phyloP scores from a whole-genome alignment of 35 echinoderm and acorn worm genomes.

The Amphiura filiformis region DNA sequence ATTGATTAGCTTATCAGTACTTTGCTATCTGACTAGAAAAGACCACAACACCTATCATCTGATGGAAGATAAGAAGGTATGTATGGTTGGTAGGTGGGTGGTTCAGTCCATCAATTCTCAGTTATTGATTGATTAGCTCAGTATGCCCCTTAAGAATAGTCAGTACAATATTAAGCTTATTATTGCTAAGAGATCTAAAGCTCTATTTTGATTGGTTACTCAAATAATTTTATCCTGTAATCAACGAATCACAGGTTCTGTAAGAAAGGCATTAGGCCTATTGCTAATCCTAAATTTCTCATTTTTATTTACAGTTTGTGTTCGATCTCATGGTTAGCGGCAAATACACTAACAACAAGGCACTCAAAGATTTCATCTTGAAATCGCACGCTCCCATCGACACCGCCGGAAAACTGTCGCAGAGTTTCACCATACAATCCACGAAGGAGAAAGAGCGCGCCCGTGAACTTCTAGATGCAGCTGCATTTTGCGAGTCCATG shows the following conservation, averaged over 20 bases:
- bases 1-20: no score
- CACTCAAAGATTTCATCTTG: conserved; percentile 91
- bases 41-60: conserved; percentile 80
- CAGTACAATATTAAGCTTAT: no score
- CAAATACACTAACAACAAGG: conserved; percentile 67
- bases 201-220: no score
- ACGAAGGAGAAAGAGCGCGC: conserved; percentile 81
- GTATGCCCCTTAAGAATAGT: no score
- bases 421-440: conserved; percentile 74
- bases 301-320: conserved; percentile 75
- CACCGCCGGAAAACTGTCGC: conserved; percentile 80
- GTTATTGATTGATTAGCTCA: no score
- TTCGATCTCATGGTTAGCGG: conserved; percentile 99
- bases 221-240: no score
- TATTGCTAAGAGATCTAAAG: no score
- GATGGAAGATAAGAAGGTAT: conserved; percentile 97
- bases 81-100: not conserved
- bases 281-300: no score
- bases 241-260: no score
- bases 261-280: no score
- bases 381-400: conserved; percentile 87
- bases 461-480: conserved; percentile 84
- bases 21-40: conserved; percentile 96
- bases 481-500: conserved; percentile 78
- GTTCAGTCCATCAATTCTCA: no score